Evolutionary conservation across 2,888 invertebrate species (phyloP), one percentile per base, ranked within the genome.

Genomic region (Luperina testacea): DNA sequence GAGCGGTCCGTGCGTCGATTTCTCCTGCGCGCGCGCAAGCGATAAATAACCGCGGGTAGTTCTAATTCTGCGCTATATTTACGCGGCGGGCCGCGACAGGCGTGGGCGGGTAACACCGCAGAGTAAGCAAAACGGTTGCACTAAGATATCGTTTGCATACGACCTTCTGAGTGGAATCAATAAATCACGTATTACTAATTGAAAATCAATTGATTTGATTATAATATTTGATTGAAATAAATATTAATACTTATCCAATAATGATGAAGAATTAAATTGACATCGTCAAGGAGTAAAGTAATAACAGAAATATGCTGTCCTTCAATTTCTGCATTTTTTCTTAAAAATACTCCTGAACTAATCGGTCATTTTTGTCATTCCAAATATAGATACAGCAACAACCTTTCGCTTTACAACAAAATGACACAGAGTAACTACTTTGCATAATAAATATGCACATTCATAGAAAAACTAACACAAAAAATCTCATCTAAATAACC

Each of bases 41-140:
- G 92, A 95, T 95, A 96, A 96, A 96, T 96, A 95, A 95, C 92
- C 89, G 93, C 94, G 94, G 95, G 94, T 95, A 95, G 95, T 93
- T 95, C 95, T 94, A 95, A 96, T 96, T 95, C 95, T 93, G 91
- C 90, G 92, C 92, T 93, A 95, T 95, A 96, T 95, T 95, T 96
- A 95, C 95, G 94, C 93, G 91, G 86, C 90, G 88, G 70, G 90
- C 91, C 88, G 92, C 90, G 91, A 91, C 90, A 87, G 80, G 93
- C 93, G 94, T 94, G 92, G 94, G 94, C 90, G 91, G 91, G 90
- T 90, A 91, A 94, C 93, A 92, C 85, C 82, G 90, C 90, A 89
- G 90, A 93, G 93, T 92, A 92, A 93, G 91, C 91, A 90, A 91
- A 91, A 92, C 92, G 92, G 92, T 92, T 92, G 93, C 91, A 90